Percentiles rank a stretch among this genome's conserved stretches.
phyloP scores from a whole-genome alignment of 2,888 invertebrate species.

The Cephus nigrinus region DNA sequence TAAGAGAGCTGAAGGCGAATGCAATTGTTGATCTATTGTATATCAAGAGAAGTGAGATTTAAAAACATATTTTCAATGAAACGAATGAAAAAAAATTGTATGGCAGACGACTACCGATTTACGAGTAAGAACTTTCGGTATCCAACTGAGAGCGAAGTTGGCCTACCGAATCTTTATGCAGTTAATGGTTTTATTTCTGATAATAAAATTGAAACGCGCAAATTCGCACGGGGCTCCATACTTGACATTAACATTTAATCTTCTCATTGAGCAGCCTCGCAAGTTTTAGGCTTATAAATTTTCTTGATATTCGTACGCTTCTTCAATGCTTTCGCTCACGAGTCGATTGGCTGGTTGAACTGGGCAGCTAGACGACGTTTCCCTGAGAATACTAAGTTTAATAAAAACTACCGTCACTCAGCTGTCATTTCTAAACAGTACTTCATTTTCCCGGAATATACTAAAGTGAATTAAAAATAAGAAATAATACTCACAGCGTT shows the following conservation, averaged over 20 bases:
- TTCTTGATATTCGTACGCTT: not conserved
- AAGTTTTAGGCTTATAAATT: not conserved
- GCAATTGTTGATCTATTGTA: not conserved
- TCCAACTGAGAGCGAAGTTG: not conserved
- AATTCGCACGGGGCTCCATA: not conserved
- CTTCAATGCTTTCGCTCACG: constrained; percentile 27
- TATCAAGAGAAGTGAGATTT: not conserved
- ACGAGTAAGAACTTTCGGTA: not conserved
- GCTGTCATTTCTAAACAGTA: not conserved
- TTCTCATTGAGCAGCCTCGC: not conserved
- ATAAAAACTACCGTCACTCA: not conserved
- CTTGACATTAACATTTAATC: not conserved
- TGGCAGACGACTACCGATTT: not conserved
- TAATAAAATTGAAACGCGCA: not conserved
- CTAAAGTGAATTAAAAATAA: not conserved
- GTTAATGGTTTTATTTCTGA: not conserved
- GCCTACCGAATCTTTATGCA: not conserved
- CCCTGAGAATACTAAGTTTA: constrained; percentile 52
- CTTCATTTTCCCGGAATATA: not conserved
- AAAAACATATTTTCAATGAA: not conserved
- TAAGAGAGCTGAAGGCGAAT: not conserved
- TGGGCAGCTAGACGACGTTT: constrained; percentile 67
- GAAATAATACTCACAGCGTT: constrained; percentile 45
- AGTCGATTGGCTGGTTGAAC: constrained; percentile 61
- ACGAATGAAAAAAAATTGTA: not conserved